Evolutionary conservation across 2,888 invertebrate species (phyloP), one percentile per base, ranked within the genome.

Genomic region (Plebejus anna): DNA sequence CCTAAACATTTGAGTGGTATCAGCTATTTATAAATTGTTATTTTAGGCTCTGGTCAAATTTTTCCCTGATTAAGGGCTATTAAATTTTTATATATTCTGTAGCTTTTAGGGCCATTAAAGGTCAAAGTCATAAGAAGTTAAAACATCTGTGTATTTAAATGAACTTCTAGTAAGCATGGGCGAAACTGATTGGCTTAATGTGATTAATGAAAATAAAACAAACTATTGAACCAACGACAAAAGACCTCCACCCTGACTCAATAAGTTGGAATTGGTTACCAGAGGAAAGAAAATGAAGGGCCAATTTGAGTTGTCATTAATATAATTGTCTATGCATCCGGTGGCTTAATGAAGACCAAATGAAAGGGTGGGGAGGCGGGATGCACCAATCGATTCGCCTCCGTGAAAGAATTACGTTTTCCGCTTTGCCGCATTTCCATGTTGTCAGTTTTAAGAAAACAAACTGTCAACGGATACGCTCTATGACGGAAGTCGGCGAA

Each of bases 311-410:
- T 90, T 91, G 91, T 87, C 86, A 89, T 89, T 87, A 88, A 86
- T 84, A 87, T 90, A 90, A 90, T 90, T 88, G 85, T 85, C 82
- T 83, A 85, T 82, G 90, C 91, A 90, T 92, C 92, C 92, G 91
- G 90, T 82, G 83, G 78, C 81, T 85, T 92, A 92, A 92, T 92
- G 90, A 91, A 88, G 86, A 90, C 91, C 92, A 92, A 92, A 90
- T 92, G 92, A 91, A 86, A 87, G 90, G 89, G 90, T 90, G 87
- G 85, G 80, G 83, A 82, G 75, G 78, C 78, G 79, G 77, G 80
- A 73, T 73, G 83, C 82, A 84, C 77, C 90, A 92, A 93, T 92
- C 89, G 91, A 93, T 93, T 93, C 89, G 90, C 85, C 81, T 82
- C 90, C 90, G 90, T 93, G 90, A 92, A 89, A 87, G 85, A 85